A percentile compares a stretch with the other conserved stretches of the same genome.
Conservation (phyloP, 1,140 invertebrate species). For the Drosophila baimaii region DNA sequence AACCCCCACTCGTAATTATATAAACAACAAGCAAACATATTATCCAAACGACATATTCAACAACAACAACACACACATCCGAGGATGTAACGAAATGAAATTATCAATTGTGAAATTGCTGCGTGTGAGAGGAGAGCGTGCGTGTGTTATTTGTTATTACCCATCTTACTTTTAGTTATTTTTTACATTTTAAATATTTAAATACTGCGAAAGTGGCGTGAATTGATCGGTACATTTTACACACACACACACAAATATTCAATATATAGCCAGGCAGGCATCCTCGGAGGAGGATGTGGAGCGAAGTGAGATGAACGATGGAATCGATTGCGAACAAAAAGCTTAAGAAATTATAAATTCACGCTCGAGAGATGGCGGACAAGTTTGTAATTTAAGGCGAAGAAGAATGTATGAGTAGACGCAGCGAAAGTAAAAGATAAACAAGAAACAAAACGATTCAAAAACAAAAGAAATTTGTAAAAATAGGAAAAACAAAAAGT, state of each 20-base stretch:
- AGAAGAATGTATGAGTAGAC: slow-evolving; percentile 56
- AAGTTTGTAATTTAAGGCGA: slow-evolving; percentile 63
- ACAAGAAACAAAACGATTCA: slow-evolving; percentile 41
- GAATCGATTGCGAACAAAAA: slow-evolving; percentile 64
- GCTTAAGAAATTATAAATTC: slow-evolving; percentile 69
- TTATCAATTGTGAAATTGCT: slow-evolving; percentile 73
- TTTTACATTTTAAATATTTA: slow-evolving; percentile 44
- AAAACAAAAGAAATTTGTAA: slow-evolving; percentile 65
- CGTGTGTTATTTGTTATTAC: slow-evolving; percentile 55
- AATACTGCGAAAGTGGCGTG: slow-evolving; percentile 19
- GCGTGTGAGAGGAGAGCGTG: slow-evolving; percentile 32
- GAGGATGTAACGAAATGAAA: slow-evolving; percentile 75
- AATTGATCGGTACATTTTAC: slow-evolving; percentile 50
- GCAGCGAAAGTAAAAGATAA: slow-evolving; percentile 46
- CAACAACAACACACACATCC: slow-evolving; percentile 13
- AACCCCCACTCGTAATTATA: slow-evolving; percentile 30
- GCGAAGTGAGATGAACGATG: slow-evolving; percentile 9
- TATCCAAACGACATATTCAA: slow-evolving; percentile 48
- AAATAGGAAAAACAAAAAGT: slow-evolving; percentile 70
- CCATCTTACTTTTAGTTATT: slow-evolving; percentile 38
- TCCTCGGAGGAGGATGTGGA: slow-evolving; percentile 11
- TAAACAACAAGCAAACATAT: slow-evolving; percentile 29
- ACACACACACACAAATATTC: slow-evolving; percentile 48
- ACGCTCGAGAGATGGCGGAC: slow-evolving; percentile 30
- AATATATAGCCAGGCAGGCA: slow-evolving; percentile 48